Conservation (phyloP, 2,113 vertebrate species). For the Kobus ellipsiprymnus region DNA sequence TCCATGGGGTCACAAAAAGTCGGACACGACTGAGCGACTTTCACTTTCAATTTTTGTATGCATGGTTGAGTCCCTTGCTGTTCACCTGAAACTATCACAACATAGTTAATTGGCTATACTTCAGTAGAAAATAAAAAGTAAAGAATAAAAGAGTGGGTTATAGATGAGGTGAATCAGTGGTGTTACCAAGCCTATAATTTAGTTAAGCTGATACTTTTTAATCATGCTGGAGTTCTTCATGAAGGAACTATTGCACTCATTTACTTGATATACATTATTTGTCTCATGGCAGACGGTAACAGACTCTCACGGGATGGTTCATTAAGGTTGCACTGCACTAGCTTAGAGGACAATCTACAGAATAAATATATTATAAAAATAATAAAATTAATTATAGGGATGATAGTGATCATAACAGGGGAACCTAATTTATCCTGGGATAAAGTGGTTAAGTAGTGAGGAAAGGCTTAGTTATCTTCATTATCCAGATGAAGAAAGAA, state of each 20-base stretch:
- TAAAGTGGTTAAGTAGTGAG: not conserved
- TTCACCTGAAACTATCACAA: not conserved
- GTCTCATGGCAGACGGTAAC: not conserved
- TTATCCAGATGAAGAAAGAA: not conserved
- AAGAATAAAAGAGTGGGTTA: not conserved
- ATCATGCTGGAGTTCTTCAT: not conserved
- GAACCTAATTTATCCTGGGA: not conserved
- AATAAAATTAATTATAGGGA: not conserved
- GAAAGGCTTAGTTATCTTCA: not conserved
- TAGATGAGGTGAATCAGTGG: not conserved
- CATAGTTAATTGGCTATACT: not conserved
- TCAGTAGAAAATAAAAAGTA: not conserved
- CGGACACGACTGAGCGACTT: not conserved
- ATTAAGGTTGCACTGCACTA: not conserved
- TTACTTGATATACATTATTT: not conserved
- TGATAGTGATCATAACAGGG: not conserved
- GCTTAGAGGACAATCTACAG: not conserved
- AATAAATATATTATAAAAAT: not conserved
- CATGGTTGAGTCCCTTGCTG: not conserved
- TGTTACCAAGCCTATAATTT: not conserved
- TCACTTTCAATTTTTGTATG: not conserved
- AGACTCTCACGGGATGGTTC: not conserved
- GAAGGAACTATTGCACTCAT: not conserved
- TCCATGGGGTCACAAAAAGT: not conserved
- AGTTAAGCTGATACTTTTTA: not conserved